Percentiles rank a stretch among this genome's conserved stretches.
Conservation (phyloP, 2,797 vertebrate species). For the Acropternis orthonyx region DNA sequence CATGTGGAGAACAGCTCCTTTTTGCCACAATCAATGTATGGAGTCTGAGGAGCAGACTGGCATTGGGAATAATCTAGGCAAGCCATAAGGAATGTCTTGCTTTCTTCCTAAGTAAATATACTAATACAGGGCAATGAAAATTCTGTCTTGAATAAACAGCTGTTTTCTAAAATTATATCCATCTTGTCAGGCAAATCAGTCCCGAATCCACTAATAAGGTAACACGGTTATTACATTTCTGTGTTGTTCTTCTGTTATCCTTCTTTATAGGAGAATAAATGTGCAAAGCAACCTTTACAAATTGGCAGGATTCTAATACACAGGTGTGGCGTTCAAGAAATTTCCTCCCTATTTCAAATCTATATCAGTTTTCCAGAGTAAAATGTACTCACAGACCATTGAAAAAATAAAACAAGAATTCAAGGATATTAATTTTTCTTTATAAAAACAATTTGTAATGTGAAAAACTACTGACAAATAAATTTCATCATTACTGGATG, state of each 20-base stretch:
- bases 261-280: background rate
- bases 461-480: background rate
- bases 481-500: background rate
- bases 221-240: background rate
- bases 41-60: background rate
- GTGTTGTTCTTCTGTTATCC: background rate
- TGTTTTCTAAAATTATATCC: background rate
- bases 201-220: background rate
- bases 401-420: background rate
- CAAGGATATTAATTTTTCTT: background rate
- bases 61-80: background rate
- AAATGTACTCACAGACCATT: background rate
- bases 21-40: background rate
- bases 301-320: background rate
- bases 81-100: background rate
- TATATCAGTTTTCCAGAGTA: background rate
- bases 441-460: background rate
- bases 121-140: background rate
- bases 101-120: background rate
- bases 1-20: background rate
- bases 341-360: background rate
- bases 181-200: background rate
- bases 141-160: background rate
- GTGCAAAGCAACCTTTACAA: background rate
- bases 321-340: background rate